Conservation (phyloP, 2,113 vertebrate species). For the Machaerirhynchus nigripectus region DNA sequence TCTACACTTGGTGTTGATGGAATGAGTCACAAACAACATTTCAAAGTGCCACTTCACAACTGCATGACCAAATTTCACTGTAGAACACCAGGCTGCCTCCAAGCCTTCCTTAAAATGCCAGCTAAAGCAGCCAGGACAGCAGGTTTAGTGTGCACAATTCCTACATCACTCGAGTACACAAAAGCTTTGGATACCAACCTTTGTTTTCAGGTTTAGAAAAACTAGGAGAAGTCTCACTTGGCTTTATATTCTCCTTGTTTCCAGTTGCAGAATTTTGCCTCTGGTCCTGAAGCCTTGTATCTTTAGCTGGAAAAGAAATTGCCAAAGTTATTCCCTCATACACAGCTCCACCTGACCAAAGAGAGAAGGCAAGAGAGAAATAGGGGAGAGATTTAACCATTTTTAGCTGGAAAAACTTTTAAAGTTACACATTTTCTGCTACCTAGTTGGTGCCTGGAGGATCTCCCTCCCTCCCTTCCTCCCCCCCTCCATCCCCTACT, state of each 20-base stretch:
- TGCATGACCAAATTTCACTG: not conserved
- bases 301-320: slow-evolving; percentile 83
- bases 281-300: slow-evolving; percentile 89
- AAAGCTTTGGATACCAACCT: slow-evolving; percentile 76
- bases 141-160: not conserved
- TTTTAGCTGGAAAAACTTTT: not conserved
- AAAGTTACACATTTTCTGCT: not conserved
- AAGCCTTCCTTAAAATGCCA: not conserved
- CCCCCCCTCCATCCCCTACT: not conserved
- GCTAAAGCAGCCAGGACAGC: not conserved
- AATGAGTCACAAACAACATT: not conserved
- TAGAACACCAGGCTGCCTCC: not conserved
- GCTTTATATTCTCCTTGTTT: slow-evolving; percentile 91
- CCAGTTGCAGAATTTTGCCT: slow-evolving; percentile 89
- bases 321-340: not conserved
- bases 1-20: not conserved
- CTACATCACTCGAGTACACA: not conserved
- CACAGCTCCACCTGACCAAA: not conserved
- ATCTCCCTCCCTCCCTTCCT: not conserved
- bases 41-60: not conserved
- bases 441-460: not conserved
- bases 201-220: slow-evolving; percentile 89
- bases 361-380: not conserved
- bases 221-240: slow-evolving; percentile 84
- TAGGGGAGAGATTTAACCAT: not conserved